phyloP scores from a whole-genome alignment of 2,888 invertebrate species.

The Thera britannica region DNA sequence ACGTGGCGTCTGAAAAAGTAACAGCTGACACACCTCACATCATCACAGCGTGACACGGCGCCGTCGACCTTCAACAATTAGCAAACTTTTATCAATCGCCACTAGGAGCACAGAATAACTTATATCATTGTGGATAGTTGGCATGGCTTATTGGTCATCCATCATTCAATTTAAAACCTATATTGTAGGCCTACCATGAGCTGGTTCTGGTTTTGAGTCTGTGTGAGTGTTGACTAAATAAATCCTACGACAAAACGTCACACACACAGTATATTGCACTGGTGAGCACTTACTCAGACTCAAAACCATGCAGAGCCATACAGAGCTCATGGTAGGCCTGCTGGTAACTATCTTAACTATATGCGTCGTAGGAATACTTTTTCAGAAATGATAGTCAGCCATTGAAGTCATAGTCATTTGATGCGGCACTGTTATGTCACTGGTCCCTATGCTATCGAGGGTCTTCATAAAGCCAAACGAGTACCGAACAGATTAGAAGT shows the following conservation, averaged over 20 bases:
- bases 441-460: neutral
- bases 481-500: conserved; percentile 49
- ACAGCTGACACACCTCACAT: conserved; percentile 44
- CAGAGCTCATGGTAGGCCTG: too few species aligned
- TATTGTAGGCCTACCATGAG: too few species aligned
- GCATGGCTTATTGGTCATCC: neutral
- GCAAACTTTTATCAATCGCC: neutral
- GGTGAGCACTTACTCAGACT: too few species aligned
- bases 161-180: neutral
- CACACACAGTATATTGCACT: too few species aligned
- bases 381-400: neutral
- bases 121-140: neutral
- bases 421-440: neutral
- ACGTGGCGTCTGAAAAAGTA: conserved; percentile 50
- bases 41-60: conserved; percentile 10
- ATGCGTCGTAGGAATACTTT: neutral
- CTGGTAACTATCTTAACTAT: too few species aligned
- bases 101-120: neutral
- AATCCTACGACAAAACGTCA: too few species aligned
- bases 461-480: conserved; percentile 13
- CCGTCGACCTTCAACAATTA: neutral
- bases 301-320: too few species aligned
- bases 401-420: neutral
- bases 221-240: too few species aligned
- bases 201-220: too few species aligned